Evolutionary conservation across 37 sponge, comb jelly and placozoan genomes (phyloP).

Genomic region (Aphrocallistes beatrix): DNA sequence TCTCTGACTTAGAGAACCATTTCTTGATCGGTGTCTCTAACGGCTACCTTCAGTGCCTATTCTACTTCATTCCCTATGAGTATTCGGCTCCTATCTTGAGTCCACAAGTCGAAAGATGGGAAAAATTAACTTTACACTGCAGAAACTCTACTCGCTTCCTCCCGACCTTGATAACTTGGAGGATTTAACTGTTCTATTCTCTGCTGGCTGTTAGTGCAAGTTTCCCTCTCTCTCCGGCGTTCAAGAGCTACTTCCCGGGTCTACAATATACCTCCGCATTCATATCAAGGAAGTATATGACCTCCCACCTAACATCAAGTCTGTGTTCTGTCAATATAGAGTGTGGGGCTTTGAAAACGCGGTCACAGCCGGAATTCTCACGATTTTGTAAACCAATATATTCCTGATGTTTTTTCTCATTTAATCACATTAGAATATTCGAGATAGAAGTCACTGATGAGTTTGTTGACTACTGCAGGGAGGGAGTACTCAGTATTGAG

Average conservation of each 20-base stretch:
- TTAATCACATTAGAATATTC: conserved; percentile 32
- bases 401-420: conserved; percentile 7
- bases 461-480: conserved; percentile 63
- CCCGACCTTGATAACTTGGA: neutral
- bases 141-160: neutral
- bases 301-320: conserved; percentile 81
- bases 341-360: conserved; percentile 65
- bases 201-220: neutral
- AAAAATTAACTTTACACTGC: neutral
- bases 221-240: neutral
- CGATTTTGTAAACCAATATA: conserved; percentile 20
- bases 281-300: conserved; percentile 62
- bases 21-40: conserved; percentile 90
- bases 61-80: conserved; percentile 63
- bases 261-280: conserved; percentile 33
- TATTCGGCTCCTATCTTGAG: conserved; percentile 84
- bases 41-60: conserved; percentile 75
- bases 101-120: conserved; percentile 60
- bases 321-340: conserved; percentile 90
- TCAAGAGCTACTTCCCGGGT: conserved; percentile 21
- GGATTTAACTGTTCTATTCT: neutral
- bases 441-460: conserved; percentile 73
- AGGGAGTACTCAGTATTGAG: conserved; percentile 71
- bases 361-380: conserved; percentile 27
- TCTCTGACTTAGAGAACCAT: conserved; percentile 90